phyloP scores from a whole-genome alignment of 2,888 invertebrate genomes.

The Caenorhabditis parvicauda region DNA sequence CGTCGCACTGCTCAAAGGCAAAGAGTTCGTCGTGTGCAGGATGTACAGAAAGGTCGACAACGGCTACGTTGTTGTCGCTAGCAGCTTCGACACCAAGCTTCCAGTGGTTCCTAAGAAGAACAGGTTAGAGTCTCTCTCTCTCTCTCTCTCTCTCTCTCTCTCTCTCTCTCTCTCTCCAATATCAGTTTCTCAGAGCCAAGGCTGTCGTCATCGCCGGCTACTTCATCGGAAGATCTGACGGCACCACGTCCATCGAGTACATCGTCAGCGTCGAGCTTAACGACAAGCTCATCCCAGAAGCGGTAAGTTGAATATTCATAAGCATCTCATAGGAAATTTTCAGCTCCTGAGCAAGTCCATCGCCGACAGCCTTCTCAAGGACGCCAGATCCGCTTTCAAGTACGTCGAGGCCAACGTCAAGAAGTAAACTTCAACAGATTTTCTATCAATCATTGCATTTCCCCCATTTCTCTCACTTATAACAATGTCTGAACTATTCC shows the following conservation, averaged over 20 bases:
- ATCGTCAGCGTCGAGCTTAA: conserved; percentile 17
- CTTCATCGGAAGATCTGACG: conserved; percentile 5
- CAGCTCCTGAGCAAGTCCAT: conserved; percentile 10
- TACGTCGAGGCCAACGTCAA: conserved; percentile 10
- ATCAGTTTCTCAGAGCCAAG: conserved; percentile 11
- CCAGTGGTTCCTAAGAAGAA: conserved; percentile 18
- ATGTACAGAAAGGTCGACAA: conserved; percentile 13
- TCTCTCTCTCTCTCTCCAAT: background rate
- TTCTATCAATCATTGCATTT: no score
- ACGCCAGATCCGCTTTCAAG: conserved; percentile 11
- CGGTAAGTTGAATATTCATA: conserved; percentile 5
- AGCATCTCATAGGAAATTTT: background rate
- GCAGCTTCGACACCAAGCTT: conserved; percentile 16
- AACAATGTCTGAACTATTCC: no score
- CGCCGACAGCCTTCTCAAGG: conserved; percentile 14
- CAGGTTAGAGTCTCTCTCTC: no score
- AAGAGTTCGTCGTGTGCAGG: conserved; percentile 19
- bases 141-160: background rate
- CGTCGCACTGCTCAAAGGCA: conserved; percentile 16
- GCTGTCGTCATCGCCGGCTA: conserved; percentile 14
- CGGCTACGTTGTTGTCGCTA: conserved; percentile 10
- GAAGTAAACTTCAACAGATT: no score
- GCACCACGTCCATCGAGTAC: conserved; percentile 9
- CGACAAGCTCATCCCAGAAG: conserved; percentile 14
- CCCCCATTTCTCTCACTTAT: no score